phyloP scores from a whole-genome alignment of 1,140 invertebrate species.

The Aphelinus certus region DNA sequence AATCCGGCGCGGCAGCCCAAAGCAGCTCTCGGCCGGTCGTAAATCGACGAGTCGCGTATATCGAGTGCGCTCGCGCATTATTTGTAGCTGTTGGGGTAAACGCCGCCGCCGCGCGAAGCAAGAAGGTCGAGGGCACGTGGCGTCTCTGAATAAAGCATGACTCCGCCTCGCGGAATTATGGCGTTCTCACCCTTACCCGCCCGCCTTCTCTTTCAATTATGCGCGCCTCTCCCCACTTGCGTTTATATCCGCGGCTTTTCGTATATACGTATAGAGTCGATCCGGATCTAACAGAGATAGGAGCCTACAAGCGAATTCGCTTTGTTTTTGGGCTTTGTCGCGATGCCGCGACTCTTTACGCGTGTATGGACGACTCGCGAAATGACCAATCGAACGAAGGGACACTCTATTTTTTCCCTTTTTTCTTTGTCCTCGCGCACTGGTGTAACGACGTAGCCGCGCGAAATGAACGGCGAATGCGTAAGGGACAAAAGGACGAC shows the following conservation, averaged over 20 bases:
- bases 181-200: constrained; percentile 38
- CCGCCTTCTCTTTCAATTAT: constrained; percentile 58
- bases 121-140: constrained; percentile 39
- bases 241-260: too few relatives aligned
- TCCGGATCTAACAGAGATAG: neutral
- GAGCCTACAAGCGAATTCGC: neutral
- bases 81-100: too few relatives aligned
- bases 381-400: neutral
- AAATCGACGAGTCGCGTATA: too few relatives aligned
- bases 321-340: neutral
- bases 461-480: too few relatives aligned
- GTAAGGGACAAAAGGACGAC: too few relatives aligned
- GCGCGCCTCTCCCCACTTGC: constrained; percentile 38
- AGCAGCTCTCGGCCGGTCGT: too few relatives aligned
- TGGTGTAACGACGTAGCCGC: too few relatives aligned
- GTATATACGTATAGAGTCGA: neutral
- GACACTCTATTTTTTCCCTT: too few relatives aligned
- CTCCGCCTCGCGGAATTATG: constrained; percentile 59
- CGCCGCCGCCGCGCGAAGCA: constrained; percentile 30
- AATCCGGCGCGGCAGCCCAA: too few relatives aligned
- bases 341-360: neutral
- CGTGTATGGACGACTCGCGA: constrained; percentile 12
- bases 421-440: too few relatives aligned
- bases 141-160: constrained; percentile 44
- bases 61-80: too few relatives aligned